Base-by-base conservation (phyloP, 2,113 vertebrate species). In the Tyto alba region DNA sequence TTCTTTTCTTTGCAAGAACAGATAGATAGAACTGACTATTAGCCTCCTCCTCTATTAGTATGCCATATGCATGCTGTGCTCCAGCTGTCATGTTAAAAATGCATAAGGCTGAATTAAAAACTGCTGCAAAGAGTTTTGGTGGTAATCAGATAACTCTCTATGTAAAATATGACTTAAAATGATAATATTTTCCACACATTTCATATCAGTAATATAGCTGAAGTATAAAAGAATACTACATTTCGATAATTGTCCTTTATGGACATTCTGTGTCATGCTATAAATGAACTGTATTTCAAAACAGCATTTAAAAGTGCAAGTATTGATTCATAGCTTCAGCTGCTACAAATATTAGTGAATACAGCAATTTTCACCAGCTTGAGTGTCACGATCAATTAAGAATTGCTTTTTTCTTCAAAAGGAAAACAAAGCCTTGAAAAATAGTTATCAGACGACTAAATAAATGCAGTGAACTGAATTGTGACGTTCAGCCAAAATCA, bases 51-150 rank as follows among this genome's bases (percentile, higher is more conserved):
- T 79, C 57, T 95, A 94, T 97, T 97, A 97, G 92, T 77, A 95
- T 97, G 94, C 90, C 69, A 41, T 41, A 40, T 55, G 84, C 73
- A 73, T 80, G 50, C 92, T 86, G 90, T 88, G 26, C 92, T 97
- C 95, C 94, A 97, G 93, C 94, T 97, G 91, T 97, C 87, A 85
- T 29, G 96, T 97, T 93, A 96, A 98, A 97, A 98, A 97, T 97
- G 85, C 89, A 97, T 98, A 96, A 97, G 71, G 71, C 96, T 97
- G 96, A 97, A 97, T 97, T 96, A 96, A 98, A 98, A 97, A 93
- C 80, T 91, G 87, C 77, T 95, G 85, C 83, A 96, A 95, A 96
- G 87, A 56, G 47, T 95, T 96, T 55, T 52, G 73, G 62, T 91
- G 68, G 85, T 93, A 97, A 96, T 96, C 96, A 97, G 68, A 92